These are phyloP conservation scores for Chlorops oryzae DNA, from an alignment of 1,140 invertebrate species.

Conservation along the genomic window DNA sequence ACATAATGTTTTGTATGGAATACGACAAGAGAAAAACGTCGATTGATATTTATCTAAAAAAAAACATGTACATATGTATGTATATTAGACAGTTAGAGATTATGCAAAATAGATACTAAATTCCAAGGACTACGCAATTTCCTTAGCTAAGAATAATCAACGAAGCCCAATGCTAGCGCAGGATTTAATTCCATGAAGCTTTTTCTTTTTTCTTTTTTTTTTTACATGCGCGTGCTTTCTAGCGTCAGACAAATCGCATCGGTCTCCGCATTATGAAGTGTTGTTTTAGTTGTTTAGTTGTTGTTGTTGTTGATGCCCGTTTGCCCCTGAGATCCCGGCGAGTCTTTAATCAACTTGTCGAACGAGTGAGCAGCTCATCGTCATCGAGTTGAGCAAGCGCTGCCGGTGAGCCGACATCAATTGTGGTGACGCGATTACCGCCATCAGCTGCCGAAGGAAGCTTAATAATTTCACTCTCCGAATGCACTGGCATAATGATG, in stretches of 20 bases:
- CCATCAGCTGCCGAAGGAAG: constrained; percentile 53
- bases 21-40: too few species aligned
- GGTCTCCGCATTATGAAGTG: too few species aligned
- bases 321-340: constrained; percentile 5
- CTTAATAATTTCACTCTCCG: constrained; percentile 60
- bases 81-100: too few species aligned
- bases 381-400: constrained; percentile 36
- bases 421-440: constrained; percentile 58
- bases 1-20: too few species aligned
- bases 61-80: too few species aligned
- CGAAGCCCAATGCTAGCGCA: too few species aligned
- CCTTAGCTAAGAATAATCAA: too few species aligned
- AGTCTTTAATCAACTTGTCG: constrained; percentile 39
- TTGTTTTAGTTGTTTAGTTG: background rate
- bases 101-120: too few species aligned
- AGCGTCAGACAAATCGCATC: constrained; percentile 14
- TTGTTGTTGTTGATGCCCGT: too few species aligned
- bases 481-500: constrained; percentile 80
- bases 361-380: constrained; percentile 35
- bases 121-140: too few species aligned
- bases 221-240: constrained; percentile 40
- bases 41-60: too few species aligned
- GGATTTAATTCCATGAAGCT: too few species aligned
- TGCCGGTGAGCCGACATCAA: constrained; percentile 55
- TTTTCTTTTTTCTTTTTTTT: background rate